phyloP scores from a whole-genome alignment of 2,797 vertebrate species.

The Oreochromis grahami region DNA sequence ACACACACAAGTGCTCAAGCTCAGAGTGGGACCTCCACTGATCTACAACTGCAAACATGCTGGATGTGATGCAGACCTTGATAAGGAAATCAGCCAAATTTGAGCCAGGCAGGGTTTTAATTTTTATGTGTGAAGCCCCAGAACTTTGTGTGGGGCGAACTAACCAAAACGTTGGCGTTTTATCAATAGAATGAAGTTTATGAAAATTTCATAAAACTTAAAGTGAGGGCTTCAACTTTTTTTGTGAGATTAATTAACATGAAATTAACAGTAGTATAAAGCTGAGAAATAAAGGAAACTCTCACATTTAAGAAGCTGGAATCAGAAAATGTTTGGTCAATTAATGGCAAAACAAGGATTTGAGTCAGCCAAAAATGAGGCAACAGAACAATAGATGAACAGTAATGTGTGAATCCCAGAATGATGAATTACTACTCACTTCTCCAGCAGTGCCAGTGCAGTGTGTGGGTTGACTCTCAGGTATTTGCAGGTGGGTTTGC shows the following conservation, averaged over 20 bases:
- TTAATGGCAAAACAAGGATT: background rate
- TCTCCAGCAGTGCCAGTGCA: conserved; percentile 88
- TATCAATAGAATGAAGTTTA: background rate
- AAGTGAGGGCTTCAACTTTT: background rate
- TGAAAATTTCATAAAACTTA: background rate
- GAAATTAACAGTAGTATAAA: background rate
- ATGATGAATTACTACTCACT: conserved; percentile 77
- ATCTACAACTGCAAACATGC: background rate
- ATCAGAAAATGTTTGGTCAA: background rate
- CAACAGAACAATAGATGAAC: background rate
- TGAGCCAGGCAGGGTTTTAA: background rate
- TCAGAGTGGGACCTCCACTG: background rate
- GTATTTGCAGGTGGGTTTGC: conserved; percentile 90
- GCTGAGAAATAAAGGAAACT: background rate
- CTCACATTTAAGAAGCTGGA: background rate
- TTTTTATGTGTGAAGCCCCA: background rate
- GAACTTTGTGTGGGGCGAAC: background rate
- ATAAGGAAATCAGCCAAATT: background rate
- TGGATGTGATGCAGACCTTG: background rate
- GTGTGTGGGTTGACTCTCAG: conserved; percentile 92
- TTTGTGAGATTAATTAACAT: background rate
- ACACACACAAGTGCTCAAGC: background rate
- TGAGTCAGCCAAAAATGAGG: background rate
- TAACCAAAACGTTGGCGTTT: background rate
- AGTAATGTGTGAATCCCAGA: background rate